A percentile compares a stretch with the other conserved stretches of the same genome.
These are phyloP conservation scores for Saguinus midas DNA, from an alignment of 2,113 vertebrate genomes.

Conservation along the genomic window DNA sequence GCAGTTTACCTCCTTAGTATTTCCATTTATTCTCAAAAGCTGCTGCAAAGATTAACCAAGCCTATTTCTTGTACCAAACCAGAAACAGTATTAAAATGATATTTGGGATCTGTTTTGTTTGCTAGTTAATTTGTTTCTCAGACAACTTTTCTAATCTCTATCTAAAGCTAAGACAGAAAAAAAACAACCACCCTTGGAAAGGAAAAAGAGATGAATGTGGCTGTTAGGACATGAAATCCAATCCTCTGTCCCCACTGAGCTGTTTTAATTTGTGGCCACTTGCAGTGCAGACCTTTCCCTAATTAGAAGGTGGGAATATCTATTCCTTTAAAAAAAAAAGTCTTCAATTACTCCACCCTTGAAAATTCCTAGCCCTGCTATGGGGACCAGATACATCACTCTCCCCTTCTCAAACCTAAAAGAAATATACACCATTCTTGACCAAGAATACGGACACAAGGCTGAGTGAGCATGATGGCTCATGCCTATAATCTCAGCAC, in stretches of 20 bases:
- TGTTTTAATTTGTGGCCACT: slow-evolving; percentile 41
- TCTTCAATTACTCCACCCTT: slow-evolving; percentile 64
- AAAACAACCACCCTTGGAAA: not conserved
- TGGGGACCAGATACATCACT: slow-evolving; percentile 3
- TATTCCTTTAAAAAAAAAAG: slow-evolving; percentile 60
- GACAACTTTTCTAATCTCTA: not conserved
- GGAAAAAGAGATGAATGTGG: not conserved
- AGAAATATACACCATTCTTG: not conserved
- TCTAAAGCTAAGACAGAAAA: not conserved
- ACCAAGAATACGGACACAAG: not conserved
- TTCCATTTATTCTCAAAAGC: not conserved
- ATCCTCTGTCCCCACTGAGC: not conserved
- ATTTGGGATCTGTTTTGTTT: not conserved
- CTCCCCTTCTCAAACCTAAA: not conserved
- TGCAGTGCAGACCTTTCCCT: slow-evolving; percentile 43
- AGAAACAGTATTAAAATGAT: not conserved
- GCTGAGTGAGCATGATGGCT: too few species aligned
- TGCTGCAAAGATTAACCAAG: not conserved
- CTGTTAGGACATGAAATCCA: not conserved
- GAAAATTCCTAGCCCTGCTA: not conserved
- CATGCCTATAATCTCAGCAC: too few species aligned
- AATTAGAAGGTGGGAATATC: slow-evolving; percentile 69
- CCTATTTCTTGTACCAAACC: not conserved
- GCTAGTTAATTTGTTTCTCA: not conserved
- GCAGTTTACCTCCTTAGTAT: not conserved